phyloP scores from a whole-genome alignment of 1,140 invertebrate genomes.

The Triops longicaudatus region DNA sequence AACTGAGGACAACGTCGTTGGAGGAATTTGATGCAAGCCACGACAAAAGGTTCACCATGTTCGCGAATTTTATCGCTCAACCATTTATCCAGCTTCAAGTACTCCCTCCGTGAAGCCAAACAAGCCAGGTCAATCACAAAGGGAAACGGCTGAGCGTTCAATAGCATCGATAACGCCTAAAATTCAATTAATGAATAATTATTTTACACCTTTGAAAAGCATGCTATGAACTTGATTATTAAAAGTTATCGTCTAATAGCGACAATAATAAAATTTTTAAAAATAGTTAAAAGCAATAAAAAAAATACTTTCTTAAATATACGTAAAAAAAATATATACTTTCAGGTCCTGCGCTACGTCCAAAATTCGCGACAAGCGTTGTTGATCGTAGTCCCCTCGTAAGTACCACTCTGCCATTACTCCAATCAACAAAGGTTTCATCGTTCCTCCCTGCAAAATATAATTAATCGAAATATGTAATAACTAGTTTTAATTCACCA shows the following conservation, averaged over 20 bases:
- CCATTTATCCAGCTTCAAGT: conserved; percentile 98
- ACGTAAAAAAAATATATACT: background rate
- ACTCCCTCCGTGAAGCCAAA: conserved; percentile 88
- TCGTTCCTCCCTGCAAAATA: conserved; percentile 38
- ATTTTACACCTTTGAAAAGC: conserved; percentile 2
- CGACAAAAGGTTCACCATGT: conserved; percentile 80
- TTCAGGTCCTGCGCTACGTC: conserved; percentile 94
- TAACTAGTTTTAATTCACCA: background rate
- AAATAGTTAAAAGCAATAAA: too few relatives aligned
- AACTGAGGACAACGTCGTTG: conserved; percentile 59
- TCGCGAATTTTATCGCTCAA: conserved; percentile 91
- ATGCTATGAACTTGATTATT: too few relatives aligned
- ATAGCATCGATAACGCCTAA: conserved; percentile 73
- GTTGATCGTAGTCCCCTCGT: conserved; percentile 83
- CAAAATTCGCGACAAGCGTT: conserved; percentile 81
- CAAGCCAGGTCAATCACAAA: conserved; percentile 98
- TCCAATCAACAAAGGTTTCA: conserved; percentile 84
- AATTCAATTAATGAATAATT: conserved; percentile 25
- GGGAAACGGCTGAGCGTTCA: conserved; percentile 85
- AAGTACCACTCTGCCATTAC: conserved; percentile 97
- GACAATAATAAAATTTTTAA: too few relatives aligned
- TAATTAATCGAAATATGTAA: background rate
- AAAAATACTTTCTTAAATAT: too few relatives aligned
- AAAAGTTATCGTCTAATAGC: too few relatives aligned
- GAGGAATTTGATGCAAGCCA: conserved; percentile 71